These are phyloP conservation scores for Apostichopus californicus DNA, from an alignment of 35 echinoderm and acorn worm genomes.

Conservation along the genomic window DNA sequence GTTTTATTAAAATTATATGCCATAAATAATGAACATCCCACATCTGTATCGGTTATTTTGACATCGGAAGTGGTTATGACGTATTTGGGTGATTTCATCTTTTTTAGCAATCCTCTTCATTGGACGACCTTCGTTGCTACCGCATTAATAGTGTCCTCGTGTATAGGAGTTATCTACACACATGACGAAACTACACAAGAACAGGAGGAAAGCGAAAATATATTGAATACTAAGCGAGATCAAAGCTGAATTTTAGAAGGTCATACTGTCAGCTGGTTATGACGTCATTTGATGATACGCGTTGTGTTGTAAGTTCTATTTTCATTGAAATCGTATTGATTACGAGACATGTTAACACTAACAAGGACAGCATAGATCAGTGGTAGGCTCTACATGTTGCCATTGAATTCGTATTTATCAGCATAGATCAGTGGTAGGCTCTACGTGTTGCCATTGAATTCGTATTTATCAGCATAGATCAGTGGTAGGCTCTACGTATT, in stretches of 20 bases:
- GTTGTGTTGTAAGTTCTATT: too few species aligned
- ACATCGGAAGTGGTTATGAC: slow-evolving; percentile 10
- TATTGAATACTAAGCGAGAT: background rate
- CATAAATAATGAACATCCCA: background rate
- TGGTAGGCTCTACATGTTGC: too few species aligned
- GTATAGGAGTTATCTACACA: background rate
- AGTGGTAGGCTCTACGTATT: too few species aligned
- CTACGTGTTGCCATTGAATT: too few species aligned
- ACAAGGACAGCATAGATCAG: too few species aligned
- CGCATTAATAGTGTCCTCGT: background rate
- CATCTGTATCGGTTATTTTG: background rate
- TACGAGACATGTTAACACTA: too few species aligned
- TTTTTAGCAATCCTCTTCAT: background rate
- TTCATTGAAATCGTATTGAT: too few species aligned
- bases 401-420: too few species aligned
- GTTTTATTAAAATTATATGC: background rate
- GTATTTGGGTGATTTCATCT: background rate
- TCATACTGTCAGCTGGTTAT: too few species aligned
- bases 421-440: too few species aligned
- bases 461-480: too few species aligned
- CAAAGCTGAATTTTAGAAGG: background rate
- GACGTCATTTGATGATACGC: too few species aligned
- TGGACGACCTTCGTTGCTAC: background rate
- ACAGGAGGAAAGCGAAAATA: background rate
- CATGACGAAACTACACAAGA: background rate